Evolutionary conservation across 1,140 invertebrate genomes (phyloP).

Genomic region (Heterodera schachtii): DNA sequence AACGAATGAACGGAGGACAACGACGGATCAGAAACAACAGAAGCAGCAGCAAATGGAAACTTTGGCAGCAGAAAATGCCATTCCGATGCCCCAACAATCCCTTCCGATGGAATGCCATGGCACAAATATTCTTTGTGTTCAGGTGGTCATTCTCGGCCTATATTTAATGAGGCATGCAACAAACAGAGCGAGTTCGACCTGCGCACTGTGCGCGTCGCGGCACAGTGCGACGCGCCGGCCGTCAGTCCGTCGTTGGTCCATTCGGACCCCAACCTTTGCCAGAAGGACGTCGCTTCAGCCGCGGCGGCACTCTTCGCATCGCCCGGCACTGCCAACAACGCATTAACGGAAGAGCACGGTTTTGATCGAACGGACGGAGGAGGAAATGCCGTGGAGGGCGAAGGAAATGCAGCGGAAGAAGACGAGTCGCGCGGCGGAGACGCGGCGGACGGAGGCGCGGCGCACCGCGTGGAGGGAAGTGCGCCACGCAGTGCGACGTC

Average conservation of each 20-base stretch:
- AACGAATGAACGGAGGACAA: background rate
- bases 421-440: background rate
- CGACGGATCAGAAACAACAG: background rate
- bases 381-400: background rate
- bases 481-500: background rate
- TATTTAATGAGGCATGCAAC: background rate
- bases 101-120: background rate
- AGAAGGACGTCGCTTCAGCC: background rate
- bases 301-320: background rate
- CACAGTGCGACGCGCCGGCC: background rate
- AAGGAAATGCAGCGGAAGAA: background rate
- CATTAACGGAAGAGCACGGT: background rate
- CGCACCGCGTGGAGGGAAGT: background rate
- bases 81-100: background rate
- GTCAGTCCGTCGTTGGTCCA: constrained; percentile 14
- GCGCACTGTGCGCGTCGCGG: constrained; percentile 19
- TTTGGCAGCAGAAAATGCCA: too few species aligned
- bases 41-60: background rate
- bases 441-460: background rate
- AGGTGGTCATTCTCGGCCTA: background rate
- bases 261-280: constrained; percentile 23
- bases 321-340: constrained; percentile 1
- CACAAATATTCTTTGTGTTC: background rate
- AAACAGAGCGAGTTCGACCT: constrained; percentile 37
- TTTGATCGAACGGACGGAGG: background rate